Evolutionary conservation across 2,113 vertebrate genomes (phyloP), one percentile per base, ranked within the genome.

Genomic region (Macaca mulatta): DNA sequence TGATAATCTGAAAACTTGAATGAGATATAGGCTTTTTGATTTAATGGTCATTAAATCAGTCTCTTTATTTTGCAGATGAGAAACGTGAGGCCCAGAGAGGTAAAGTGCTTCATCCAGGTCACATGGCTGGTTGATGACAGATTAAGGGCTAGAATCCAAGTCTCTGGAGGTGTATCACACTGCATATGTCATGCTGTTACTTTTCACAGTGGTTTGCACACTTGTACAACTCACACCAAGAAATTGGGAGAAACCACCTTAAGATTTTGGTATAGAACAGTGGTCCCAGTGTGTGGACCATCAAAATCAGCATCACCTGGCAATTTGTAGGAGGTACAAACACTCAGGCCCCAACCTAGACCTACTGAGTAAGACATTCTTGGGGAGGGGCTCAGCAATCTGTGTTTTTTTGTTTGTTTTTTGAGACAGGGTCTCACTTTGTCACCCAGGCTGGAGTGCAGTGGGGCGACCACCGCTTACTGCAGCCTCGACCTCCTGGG

Each of bases 81-180:
- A 95, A 75, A 6, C 50, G 83, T 95, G n/a, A 93, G 67, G 45
- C 55, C 61, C 93, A 75, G 80, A 79, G 43, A 79, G 38, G 32
- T 84, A 25, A 78, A 64, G 20, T 88, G 48, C 43, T 96, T 86
- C 22, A 38, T 84, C 38, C 52, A 69, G 74, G 57, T 94, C 57
- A 52, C 79, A 32, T 67, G n/a, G 78, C 55, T 89, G 45, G 86
- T 74, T 70, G 38, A 87, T 82, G 75, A 81, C 50, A 85, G 48
- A 84, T 92, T 89, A 79, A 90, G 74, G 84, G 69, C 32, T 48
- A 87, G 82, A 90, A 69, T 89, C 55, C 80, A 94, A 89, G 35
- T 77, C 59, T 74, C 57, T 85, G 38, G 32, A 92, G 57, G 83
- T 89, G 16, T 89, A 59, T 90, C 32, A 87, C 67, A 77, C 50